Conservation (phyloP, 1,140 invertebrate species). For the Anthonomus grandis region DNA sequence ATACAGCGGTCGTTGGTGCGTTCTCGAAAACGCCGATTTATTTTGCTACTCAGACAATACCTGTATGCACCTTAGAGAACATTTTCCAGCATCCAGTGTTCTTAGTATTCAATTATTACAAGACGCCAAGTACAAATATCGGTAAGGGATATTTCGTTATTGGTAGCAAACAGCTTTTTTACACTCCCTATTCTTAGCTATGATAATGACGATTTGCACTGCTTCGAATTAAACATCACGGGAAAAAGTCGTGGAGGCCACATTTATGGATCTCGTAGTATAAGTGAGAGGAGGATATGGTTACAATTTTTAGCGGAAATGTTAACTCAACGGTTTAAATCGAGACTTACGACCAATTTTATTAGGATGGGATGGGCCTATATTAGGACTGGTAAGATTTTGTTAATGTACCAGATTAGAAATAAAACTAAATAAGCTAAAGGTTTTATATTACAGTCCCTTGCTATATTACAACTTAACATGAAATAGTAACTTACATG, state of each 20-base stretch:
- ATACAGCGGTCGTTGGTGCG: slow-evolving; percentile 46
- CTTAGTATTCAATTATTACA: slow-evolving; percentile 61
- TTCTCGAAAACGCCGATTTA: slow-evolving; percentile 43
- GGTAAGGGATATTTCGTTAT: slow-evolving; percentile 38
- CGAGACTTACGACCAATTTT: slow-evolving; percentile 58
- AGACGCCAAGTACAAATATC: slow-evolving; percentile 58
- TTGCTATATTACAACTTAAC: no score
- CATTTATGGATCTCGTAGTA: slow-evolving; percentile 55
- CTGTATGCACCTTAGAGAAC: slow-evolving; percentile 52
- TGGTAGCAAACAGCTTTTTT: slow-evolving; percentile 33
- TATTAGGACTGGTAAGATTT: slow-evolving; percentile 58
- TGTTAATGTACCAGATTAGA: no score
- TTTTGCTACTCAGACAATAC: slow-evolving; percentile 44
- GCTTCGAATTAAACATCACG: slow-evolving; percentile 55
- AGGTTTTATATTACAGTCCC: no score
- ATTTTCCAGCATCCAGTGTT: slow-evolving; percentile 55
- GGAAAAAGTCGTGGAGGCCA: slow-evolving; percentile 52
- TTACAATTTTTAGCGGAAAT: slow-evolving; percentile 65
- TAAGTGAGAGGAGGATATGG: slow-evolving; percentile 60
- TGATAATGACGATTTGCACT: slow-evolving; percentile 57
- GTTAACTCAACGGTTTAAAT: slow-evolving; percentile 58
- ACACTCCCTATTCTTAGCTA: slow-evolving; percentile 51
- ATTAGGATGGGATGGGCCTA: slow-evolving; percentile 65
- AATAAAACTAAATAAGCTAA: no score
- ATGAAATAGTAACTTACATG: no score